A percentile compares a stretch with the other conserved stretches of the same genome.
Conservation (phyloP, 2,113 vertebrate species). For the Nothocercus nigrocapillus region DNA sequence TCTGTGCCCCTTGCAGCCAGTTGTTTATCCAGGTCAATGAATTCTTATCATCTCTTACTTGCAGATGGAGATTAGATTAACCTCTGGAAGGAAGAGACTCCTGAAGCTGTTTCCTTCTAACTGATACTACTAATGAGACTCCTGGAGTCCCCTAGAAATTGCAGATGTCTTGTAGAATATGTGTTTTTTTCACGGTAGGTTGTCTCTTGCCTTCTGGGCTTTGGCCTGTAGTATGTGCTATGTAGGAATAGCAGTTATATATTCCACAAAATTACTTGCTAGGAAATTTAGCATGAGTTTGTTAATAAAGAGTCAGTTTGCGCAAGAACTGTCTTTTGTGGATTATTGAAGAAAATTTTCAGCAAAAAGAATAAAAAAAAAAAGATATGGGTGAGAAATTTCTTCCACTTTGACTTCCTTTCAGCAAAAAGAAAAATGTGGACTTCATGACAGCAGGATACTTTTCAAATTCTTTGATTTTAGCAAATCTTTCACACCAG, state of each 20-base stretch:
- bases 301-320: neutral
- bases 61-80: conserved; percentile 16
- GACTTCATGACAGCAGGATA: neutral
- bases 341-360: neutral
- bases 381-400: neutral
- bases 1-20: neutral
- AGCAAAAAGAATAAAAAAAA: neutral
- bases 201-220: neutral
- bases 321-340: neutral
- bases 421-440: neutral
- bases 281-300: neutral
- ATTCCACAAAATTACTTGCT: neutral
- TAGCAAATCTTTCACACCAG: neutral
- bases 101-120: neutral
- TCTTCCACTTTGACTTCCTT: neutral
- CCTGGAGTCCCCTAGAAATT: neutral
- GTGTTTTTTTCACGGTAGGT: neutral
- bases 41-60: neutral
- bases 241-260: neutral
- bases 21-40: neutral
- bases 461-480: neutral
- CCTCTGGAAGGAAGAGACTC: neutral
- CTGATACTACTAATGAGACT: neutral
- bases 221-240: rapidly evolving
- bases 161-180: neutral